Conservation (phyloP, 1,140 invertebrate species). For the Orius laevigatus region DNA sequence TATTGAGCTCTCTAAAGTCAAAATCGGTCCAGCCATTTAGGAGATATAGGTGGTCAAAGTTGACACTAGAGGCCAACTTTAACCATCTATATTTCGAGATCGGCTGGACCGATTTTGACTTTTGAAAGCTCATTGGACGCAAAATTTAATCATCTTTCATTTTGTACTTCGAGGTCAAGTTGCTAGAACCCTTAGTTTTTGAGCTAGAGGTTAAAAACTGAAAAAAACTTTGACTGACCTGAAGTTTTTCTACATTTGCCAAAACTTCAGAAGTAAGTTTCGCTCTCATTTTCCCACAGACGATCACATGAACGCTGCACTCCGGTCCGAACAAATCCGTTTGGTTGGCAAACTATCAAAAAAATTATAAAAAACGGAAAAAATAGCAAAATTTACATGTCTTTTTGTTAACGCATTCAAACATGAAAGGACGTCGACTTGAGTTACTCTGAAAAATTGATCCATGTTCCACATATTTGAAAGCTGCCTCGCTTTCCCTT, state of each 20-base stretch:
- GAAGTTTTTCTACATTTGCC: conserved; percentile 34
- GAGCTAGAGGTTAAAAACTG: background rate
- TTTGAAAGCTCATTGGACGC: no score
- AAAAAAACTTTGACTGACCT: background rate
- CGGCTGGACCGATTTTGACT: no score
- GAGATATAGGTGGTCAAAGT: no score
- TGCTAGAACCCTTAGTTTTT: no score
- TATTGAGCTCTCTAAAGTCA: no score
- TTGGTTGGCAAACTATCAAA: conserved; percentile 27
- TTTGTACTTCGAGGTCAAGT: no score
- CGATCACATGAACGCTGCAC: conserved; percentile 36
- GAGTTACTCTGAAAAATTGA: conserved; percentile 39
- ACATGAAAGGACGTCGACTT: conserved; percentile 45
- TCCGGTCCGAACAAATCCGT: conserved; percentile 26
- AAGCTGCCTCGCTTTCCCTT: conserved; percentile 45
- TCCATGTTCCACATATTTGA: conserved; percentile 56
- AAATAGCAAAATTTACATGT: conserved; percentile 22
- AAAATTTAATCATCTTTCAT: no score
- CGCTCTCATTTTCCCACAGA: conserved; percentile 56
- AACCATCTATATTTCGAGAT: no score
- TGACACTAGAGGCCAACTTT: no score
- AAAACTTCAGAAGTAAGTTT: conserved; percentile 60
- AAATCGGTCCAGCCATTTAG: no score
- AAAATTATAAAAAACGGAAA: background rate
- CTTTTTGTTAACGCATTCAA: conserved; percentile 40